These are phyloP conservation scores for Melinaea marsaeus DNA, from an alignment of 2,888 invertebrate species.

Conservation along the genomic window DNA sequence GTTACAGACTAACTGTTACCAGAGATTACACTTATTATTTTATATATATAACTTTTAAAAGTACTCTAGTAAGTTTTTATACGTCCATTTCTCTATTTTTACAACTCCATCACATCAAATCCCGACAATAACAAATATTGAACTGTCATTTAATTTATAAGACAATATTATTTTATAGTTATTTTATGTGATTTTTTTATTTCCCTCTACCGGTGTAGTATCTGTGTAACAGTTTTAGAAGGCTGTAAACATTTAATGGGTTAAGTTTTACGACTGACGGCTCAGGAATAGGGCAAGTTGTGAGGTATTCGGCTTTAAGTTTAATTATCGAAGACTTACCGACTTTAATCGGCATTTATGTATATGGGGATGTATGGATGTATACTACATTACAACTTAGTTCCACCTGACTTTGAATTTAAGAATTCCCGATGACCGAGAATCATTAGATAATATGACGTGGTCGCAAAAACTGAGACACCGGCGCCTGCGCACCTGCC, in stretches of 20 bases:
- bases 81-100: slow-evolving; percentile 26
- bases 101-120: slow-evolving; percentile 20
- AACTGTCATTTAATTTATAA: slow-evolving; percentile 7
- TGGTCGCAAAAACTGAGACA: slow-evolving; percentile 26
- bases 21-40: slow-evolving; percentile 15
- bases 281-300: slow-evolving; percentile 22
- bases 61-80: slow-evolving; percentile 15
- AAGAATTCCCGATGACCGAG: slow-evolving; percentile 1
- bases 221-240: slow-evolving; percentile 40
- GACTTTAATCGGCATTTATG: background rate
- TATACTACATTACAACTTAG: too few species aligned
- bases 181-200: slow-evolving; percentile 13
- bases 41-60: slow-evolving; percentile 2
- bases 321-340: slow-evolving; percentile 29
- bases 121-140: slow-evolving; percentile 13
- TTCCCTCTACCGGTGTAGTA: slow-evolving; percentile 6
- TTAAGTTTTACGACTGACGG: slow-evolving; percentile 59
- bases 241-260: slow-evolving; percentile 72
- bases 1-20: slow-evolving; percentile 17
- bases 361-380: background rate
- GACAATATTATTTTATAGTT: slow-evolving; percentile 27
- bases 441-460: slow-evolving; percentile 6
- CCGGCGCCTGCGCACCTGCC: slow-evolving; percentile 22
- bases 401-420: too few species aligned
- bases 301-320: slow-evolving; percentile 21